Percentiles rank a stretch among this genome's conserved stretches.
Conservation (phyloP, 2,888 invertebrate species). For the Rhamnusium bicolor region DNA sequence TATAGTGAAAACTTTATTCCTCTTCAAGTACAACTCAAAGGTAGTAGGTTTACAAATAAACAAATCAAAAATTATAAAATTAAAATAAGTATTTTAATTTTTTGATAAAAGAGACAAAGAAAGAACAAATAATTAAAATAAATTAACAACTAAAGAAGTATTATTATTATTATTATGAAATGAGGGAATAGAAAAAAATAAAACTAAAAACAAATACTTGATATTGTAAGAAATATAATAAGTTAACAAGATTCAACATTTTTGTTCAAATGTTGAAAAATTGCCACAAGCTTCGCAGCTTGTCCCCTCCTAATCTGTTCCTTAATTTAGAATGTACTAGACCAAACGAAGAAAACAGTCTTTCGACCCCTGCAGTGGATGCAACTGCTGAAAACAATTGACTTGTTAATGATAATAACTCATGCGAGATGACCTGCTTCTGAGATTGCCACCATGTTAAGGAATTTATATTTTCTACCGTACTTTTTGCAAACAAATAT, state of each 20-base stretch:
- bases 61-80: background rate
- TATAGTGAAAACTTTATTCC: background rate
- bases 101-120: background rate
- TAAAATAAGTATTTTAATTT: background rate
- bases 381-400: no score
- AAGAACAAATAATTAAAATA: background rate
- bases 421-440: background rate
- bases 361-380: background rate
- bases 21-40: background rate
- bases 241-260: background rate
- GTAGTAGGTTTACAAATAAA: background rate
- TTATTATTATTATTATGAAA: background rate
- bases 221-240: conserved; percentile 5
- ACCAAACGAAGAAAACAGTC: no score
- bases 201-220: background rate
- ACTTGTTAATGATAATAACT: no score
- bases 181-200: background rate
- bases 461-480: no score
- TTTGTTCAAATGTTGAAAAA: background rate
- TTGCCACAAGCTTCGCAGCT: background rate
- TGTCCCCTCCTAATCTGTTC: background rate
- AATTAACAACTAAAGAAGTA: background rate
- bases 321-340: no score
- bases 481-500: no score
- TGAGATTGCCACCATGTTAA: background rate